Percentiles rank a stretch among this genome's conserved stretches.
Evolutionary conservation across 2,113 vertebrate genomes (phyloP).

Genomic region (Haemorhous mexicanus): DNA sequence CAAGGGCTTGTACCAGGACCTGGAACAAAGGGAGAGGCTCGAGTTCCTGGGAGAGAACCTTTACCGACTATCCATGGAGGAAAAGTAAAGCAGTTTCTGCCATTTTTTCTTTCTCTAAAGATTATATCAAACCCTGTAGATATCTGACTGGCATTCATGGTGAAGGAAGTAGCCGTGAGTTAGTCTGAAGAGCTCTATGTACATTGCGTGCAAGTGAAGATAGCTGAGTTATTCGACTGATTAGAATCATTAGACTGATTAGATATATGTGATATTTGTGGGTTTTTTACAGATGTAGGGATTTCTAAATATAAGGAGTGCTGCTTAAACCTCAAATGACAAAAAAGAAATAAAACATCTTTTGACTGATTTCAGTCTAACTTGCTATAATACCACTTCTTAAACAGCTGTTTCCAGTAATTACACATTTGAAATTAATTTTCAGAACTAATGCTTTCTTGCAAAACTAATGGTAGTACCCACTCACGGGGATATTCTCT

Average conservation of each 20-base stretch:
- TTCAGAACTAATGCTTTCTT: conserved; percentile 45
- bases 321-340: conserved; percentile 16
- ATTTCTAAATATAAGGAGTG: neutral
- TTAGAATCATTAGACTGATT: neutral
- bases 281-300: neutral
- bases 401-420: neutral
- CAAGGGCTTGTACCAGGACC: conserved; percentile 78
- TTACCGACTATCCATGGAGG: conserved; percentile 80
- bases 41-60: conserved; percentile 84
- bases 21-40: conserved; percentile 84
- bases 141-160: neutral
- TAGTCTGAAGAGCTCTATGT: neutral
- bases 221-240: neutral
- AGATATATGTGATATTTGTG: neutral
- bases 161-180: neutral
- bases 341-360: neutral
- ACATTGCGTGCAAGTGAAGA: neutral
- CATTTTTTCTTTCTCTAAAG: conserved; percentile 54
- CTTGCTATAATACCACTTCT: neutral
- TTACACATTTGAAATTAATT: conserved; percentile 24
- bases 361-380: neutral
- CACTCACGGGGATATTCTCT: neutral
- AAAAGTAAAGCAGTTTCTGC: conserved; percentile 82
- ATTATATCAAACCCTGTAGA: conserved; percentile 22
- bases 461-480: conserved; percentile 19